These are phyloP conservation scores for Petromus typicus DNA, from an alignment of 2,113 vertebrate genomes.

Conservation along the genomic window DNA sequence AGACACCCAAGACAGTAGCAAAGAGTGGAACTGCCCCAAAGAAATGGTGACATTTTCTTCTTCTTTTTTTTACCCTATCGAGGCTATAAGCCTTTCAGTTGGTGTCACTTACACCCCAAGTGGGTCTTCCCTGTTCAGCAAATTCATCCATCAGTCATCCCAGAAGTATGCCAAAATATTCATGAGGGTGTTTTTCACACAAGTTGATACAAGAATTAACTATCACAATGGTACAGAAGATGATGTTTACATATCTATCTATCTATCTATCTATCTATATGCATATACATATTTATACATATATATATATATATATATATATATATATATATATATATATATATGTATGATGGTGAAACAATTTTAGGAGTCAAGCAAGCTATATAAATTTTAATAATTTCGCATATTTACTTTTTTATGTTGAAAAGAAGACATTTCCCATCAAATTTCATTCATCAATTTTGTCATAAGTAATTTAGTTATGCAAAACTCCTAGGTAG, in stretches of 20 bases:
- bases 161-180: neutral
- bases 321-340: too few relatives aligned
- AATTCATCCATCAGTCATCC: neutral
- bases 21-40: neutral
- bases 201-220: neutral
- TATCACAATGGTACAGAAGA: neutral
- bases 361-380: neutral
- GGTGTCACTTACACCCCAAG: too few relatives aligned
- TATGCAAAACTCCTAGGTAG: neutral
- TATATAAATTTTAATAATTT: neutral
- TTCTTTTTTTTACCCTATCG: neutral
- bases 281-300: too few relatives aligned
- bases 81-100: neutral
- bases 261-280: too few relatives aligned
- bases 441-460: neutral
- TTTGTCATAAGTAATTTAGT: neutral
- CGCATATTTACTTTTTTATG: neutral
- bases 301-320: too few relatives aligned
- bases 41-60: neutral
- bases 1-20: neutral
- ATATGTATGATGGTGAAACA: neutral
- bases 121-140: neutral
- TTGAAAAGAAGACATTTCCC: neutral
- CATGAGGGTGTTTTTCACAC: neutral
- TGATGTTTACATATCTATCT: too few relatives aligned